Base-by-base conservation (phyloP, 2,797 vertebrate genomes). In the Somateria mollissima region DNA sequence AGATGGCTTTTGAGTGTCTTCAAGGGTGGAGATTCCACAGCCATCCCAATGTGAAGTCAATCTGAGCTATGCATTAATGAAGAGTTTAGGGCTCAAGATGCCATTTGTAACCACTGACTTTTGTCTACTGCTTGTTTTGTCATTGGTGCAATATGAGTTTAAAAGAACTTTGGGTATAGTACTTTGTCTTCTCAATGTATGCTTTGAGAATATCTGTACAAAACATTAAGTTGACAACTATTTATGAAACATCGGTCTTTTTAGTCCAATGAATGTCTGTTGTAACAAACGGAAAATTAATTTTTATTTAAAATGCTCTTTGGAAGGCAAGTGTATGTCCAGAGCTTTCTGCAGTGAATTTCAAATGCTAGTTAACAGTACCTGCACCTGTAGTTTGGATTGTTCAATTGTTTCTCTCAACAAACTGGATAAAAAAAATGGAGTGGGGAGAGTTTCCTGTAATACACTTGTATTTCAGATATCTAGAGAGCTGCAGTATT, bases 401-500 rank as follows among this genome's bases (percentile, higher is more conserved):
- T 91, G 57, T 75, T 93, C 41, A 95, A 64, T 73, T 66, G 10
- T 90, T 85, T 92, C 6, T 94, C 8, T 84, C 58, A 65, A 51
- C 65, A 88, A 73, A 67, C 30, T 61, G 70, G 84, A 13, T 49
- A n/a, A 78, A 88, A 58, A 17, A 1, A 16, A 2, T 7, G 11
- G 61, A 58, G 54, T n/a, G 72, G 60, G 60, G 49, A 72, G 36
- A 84, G 74, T 60, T 75, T 69, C 22, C 69, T 39, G 16, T 80
- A 82, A 54, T 73, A 36, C 17, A 32, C 34, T 90, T 83, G 47
- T 62, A 39, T 79, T 87, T 56, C 94, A 99, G 99, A 54, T 99
- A 99, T 93, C 97, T 99, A 94, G 98, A 98, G 96, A 98, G 98
- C 97, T 99, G 98, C 85, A 98, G 90, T n/a, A 97, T 98, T 84